phyloP scores from a whole-genome alignment of 2,797 vertebrate genomes.

The Petrocephalus schoutedeni region DNA sequence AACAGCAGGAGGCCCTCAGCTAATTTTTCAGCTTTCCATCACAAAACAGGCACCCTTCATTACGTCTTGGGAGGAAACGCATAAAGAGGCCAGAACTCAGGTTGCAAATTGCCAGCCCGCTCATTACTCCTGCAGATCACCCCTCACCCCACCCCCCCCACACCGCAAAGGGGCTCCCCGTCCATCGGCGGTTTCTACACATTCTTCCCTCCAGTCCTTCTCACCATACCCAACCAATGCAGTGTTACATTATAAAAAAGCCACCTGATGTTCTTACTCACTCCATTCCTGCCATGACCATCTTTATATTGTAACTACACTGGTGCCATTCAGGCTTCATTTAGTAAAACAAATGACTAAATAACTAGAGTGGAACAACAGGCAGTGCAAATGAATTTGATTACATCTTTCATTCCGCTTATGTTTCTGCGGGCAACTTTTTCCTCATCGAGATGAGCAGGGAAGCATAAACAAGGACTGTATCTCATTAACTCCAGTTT shows the following conservation, averaged over 20 bases:
- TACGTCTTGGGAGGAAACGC: slow-evolving; percentile 2
- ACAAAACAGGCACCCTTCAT: slow-evolving; percentile 9
- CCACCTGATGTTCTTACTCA: background rate
- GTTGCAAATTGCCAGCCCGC: slow-evolving; percentile 17
- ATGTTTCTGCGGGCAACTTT: background rate
- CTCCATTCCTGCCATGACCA: background rate
- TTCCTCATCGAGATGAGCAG: background rate
- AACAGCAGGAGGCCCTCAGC: background rate
- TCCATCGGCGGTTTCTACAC: background rate
- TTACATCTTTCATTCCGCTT: background rate
- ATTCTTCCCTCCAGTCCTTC: background rate
- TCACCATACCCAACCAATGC: background rate
- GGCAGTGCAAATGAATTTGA: background rate
- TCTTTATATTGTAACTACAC: background rate
- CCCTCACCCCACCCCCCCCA: background rate
- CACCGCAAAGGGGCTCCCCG: background rate
- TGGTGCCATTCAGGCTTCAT: background rate
- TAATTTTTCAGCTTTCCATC: background rate
- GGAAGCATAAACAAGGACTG: background rate
- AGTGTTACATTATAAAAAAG: background rate
- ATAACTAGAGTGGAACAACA: background rate
- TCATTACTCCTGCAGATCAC: background rate
- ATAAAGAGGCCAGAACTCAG: slow-evolving; percentile 10
- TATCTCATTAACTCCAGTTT: background rate
- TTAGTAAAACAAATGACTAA: background rate